These are phyloP conservation scores for Threskiornis aethiopicus DNA, from an alignment of 2,797 vertebrate genomes.

Conservation along the genomic window DNA sequence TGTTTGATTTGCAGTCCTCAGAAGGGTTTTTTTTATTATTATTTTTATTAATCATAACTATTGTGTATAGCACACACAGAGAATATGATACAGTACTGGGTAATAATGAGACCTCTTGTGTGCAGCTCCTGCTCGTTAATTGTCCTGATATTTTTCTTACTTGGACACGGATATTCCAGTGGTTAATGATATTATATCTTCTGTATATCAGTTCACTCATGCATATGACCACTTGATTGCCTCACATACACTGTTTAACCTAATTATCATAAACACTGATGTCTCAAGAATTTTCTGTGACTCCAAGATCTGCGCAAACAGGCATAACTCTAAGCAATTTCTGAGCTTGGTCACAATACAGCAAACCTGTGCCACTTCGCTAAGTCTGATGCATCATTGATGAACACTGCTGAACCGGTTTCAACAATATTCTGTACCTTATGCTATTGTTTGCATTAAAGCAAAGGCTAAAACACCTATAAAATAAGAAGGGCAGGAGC, in stretches of 20 bases:
- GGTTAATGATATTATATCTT: background rate
- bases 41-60: background rate
- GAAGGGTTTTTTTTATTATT: background rate
- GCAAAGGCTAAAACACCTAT: background rate
- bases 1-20: background rate
- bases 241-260: slow-evolving; percentile 40
- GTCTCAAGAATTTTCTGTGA: background rate
- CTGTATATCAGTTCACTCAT: slow-evolving; percentile 20
- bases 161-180: background rate
- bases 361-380: background rate
- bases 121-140: slow-evolving; percentile 5
- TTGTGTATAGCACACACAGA: background rate
- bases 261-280: slow-evolving; percentile 36
- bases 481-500: background rate
- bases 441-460: background rate
- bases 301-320: background rate
- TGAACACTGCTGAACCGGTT: background rate
- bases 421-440: background rate
- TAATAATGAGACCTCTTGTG: background rate
- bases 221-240: slow-evolving; percentile 42
- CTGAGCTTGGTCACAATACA: background rate
- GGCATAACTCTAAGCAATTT: background rate
- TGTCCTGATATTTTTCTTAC: background rate
- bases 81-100: background rate
- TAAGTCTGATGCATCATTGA: background rate